phyloP scores from a whole-genome alignment of 2,113 vertebrate species.

The Apodemus speciosus region DNA sequence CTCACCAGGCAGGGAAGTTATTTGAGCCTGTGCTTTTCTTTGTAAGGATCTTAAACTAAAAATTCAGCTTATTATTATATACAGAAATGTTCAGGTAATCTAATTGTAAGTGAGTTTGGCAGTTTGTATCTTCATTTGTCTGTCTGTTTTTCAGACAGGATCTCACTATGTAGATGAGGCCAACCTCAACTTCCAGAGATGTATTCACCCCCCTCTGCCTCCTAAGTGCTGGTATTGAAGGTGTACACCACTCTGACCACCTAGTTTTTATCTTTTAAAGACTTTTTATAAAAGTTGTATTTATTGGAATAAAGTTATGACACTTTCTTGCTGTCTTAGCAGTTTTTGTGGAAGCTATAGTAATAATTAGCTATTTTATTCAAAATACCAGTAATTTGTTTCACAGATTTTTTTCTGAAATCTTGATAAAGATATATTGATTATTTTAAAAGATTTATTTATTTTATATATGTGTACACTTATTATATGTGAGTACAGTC shows the following conservation, averaged over 20 bases:
- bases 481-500: no score
- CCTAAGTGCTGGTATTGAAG: background rate
- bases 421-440: background rate
- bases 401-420: background rate
- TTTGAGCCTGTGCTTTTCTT: background rate
- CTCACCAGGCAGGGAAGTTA: background rate
- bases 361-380: background rate
- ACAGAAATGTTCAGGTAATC: background rate
- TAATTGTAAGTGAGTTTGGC: slow-evolving; percentile 18
- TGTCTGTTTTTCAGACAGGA: background rate
- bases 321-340: background rate
- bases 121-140: background rate
- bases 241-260: background rate
- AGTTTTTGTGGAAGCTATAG: background rate
- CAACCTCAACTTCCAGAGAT: background rate
- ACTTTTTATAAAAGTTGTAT: slow-evolving; percentile 33
- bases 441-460: no score
- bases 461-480: no score
- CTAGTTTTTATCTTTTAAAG: slow-evolving; percentile 16
- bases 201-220: background rate
- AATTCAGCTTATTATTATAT: background rate
- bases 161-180: background rate
- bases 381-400: background rate
- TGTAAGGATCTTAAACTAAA: slow-evolving; percentile 38
- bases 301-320: background rate